Conservation (phyloP, 1,140 invertebrate genomes). For the Bombus soroeensis region DNA sequence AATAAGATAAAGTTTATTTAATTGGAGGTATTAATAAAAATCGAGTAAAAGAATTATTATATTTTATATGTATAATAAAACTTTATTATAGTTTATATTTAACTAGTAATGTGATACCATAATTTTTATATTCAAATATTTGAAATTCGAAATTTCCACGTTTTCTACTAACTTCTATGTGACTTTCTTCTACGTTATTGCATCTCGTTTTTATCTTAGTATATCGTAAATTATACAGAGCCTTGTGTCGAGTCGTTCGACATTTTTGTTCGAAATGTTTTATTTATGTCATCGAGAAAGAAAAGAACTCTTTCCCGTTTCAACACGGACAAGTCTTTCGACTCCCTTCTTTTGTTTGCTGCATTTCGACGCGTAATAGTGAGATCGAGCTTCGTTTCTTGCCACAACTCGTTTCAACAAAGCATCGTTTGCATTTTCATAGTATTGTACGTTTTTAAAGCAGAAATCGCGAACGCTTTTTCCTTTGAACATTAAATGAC, state of each 20-base stretch:
- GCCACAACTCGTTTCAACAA: not conserved
- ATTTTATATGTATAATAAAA: no score
- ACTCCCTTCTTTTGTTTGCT: conserved; percentile 4
- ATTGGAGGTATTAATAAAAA: not conserved
- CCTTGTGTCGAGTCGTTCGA: not conserved
- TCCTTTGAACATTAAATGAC: not conserved
- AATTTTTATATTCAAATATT: not conserved
- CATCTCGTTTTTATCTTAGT: not conserved
- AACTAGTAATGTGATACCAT: not conserved
- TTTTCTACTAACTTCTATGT: not conserved
- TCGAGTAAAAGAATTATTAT: no score
- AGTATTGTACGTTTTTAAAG: not conserved
- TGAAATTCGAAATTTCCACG: not conserved
- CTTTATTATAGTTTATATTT: not conserved
- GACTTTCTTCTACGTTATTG: not conserved
- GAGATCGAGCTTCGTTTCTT: conserved; percentile 28
- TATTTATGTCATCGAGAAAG: conserved; percentile 15
- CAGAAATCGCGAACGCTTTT: not conserved
- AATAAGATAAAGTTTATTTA: not conserved
- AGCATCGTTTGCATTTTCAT: not conserved
- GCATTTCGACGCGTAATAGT: conserved; percentile 19
- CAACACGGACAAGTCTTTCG: not conserved
- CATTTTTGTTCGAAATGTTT: not conserved
- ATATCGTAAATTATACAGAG: not conserved
- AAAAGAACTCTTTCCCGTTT: not conserved